Evolutionary conservation across 2,797 vertebrate species (phyloP).

Genomic region (Esox lucius): DNA sequence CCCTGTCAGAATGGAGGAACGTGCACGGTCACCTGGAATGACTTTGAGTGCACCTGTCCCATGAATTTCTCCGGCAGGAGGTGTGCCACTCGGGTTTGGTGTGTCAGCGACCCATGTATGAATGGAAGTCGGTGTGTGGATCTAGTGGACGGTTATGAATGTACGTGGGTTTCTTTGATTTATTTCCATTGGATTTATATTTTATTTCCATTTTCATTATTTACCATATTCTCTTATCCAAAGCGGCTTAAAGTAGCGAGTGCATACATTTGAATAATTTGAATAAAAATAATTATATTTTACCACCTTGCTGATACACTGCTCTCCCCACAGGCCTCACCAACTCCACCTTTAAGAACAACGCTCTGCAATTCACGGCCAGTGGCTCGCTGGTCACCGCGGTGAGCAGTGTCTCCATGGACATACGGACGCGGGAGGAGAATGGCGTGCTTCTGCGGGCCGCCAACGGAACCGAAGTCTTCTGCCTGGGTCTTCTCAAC

Average conservation of each 20-base stretch:
- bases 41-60: constrained; percentile 87
- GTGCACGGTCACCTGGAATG: constrained; percentile 91
- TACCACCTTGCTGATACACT: not conserved
- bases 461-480: constrained; percentile 60
- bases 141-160: constrained; percentile 88
- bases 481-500: constrained; percentile 83
- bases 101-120: constrained; percentile 80
- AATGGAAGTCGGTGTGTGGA: constrained; percentile 78
- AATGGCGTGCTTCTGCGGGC: constrained; percentile 80
- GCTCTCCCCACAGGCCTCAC: constrained; percentile 77
- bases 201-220: not conserved
- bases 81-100: constrained; percentile 89
- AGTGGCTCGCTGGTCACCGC: constrained; percentile 67
- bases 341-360: constrained; percentile 82
- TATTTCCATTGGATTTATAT: not conserved
- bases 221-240: not conserved
- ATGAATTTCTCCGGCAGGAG: constrained; percentile 81
- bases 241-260: not conserved
- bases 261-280: too few species aligned
- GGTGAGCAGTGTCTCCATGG: constrained; percentile 77
- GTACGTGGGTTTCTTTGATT: constrained; percentile 72
- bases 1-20: constrained; percentile 87
- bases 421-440: constrained; percentile 83
- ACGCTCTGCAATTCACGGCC: constrained; percentile 73
- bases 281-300: too few species aligned